Percentiles rank a stretch among this genome's conserved stretches.
Evolutionary conservation across 23 tunicate species (phyloP).

Genomic region (Trididemnum nubilum): DNA sequence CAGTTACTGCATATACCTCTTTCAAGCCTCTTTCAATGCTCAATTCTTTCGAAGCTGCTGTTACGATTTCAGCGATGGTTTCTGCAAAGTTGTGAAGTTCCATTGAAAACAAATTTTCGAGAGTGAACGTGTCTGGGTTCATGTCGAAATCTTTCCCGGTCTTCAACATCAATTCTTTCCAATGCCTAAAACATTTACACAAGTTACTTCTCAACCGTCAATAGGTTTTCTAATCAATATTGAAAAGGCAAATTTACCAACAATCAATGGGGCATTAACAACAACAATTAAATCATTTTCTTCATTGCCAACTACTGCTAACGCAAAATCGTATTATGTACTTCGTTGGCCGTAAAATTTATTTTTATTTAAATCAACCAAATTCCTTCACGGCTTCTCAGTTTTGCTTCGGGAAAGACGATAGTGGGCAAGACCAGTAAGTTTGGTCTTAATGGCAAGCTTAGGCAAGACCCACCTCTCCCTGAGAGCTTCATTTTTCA

Average conservation of each 20-base stretch:
- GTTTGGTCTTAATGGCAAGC: no score
- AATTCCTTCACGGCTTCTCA: no score
- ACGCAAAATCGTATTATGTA: no score
- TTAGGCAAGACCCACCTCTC: slow-evolving; percentile 52
- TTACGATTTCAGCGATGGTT: slow-evolving; percentile 90
- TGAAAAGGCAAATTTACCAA: not conserved
- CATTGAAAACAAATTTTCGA: slow-evolving; percentile 86
- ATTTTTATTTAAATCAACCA: no score
- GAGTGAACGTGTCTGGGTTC: slow-evolving; percentile 98
- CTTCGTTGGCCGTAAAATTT: no score
- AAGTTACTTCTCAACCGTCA: no score
- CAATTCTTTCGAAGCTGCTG: slow-evolving; percentile 90
- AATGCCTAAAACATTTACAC: slow-evolving; percentile 76
- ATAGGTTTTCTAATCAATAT: not conserved
- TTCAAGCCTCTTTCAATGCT: slow-evolving; percentile 94
- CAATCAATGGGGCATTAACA: not conserved
- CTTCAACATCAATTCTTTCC: slow-evolving; percentile 92
- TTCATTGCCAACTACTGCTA: no score
- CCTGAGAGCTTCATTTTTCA: slow-evolving; percentile 92
- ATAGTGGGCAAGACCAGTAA: no score
- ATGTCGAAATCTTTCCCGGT: slow-evolving; percentile 97
- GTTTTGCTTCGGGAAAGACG: no score
- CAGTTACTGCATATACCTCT: no score
- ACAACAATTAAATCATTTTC: no score
- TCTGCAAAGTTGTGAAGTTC: slow-evolving; percentile 83